Base-by-base conservation (phyloP, 1,140 invertebrate species). In the Lanistes nyassanus region DNA sequence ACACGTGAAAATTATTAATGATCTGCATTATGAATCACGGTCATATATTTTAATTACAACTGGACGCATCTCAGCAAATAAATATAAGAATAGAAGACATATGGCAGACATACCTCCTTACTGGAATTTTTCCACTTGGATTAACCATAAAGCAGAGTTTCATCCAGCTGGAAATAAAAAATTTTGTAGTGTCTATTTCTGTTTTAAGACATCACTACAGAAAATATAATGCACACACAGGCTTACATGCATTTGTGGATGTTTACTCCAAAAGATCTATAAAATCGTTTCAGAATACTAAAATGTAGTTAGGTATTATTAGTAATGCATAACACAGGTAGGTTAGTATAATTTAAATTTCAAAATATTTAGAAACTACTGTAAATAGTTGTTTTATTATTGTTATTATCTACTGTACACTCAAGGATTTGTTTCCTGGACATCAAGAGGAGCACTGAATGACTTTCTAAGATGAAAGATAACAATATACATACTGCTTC, bases 51-150 rank as follows among this genome's bases (percentile, higher is more conserved):
- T n/a, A 31, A 7, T 31, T 36, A 9, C 16, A 69, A 51, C 36
- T 51, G n/a, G 3, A 19, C 5, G 21, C 13, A 23, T n/a, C 51
- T 69, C 16, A n/a, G 19, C 26, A 29, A 5, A 51, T 23, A 13
- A 69, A 29, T 23, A 67, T 11, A 67, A 16, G 26, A 67, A 36
- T 11, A 13, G 19, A 55, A 51, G 19, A 26, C 6, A 3, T 19
- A n/a, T 58, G 3, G 36, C 13, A 74, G n/a, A 7, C 29, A 74
- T 79, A 90, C 90, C 89, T 96, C 91, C 97, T 96, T 0, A 99
- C 96, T 3, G 98, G 97, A 81, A 99, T 97, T 92, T 98, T 98
- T 58, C 96, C 96, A 88, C 94, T 94, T 37, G 95, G 94, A 90
- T 99, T 98, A 11, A 96, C 94, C 80, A 94, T 91, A 91, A 98